Evolutionary conservation across 2,797 vertebrate species (phyloP), one percentile per base, ranked within the genome.

Genomic region (Acanthis flammea): DNA sequence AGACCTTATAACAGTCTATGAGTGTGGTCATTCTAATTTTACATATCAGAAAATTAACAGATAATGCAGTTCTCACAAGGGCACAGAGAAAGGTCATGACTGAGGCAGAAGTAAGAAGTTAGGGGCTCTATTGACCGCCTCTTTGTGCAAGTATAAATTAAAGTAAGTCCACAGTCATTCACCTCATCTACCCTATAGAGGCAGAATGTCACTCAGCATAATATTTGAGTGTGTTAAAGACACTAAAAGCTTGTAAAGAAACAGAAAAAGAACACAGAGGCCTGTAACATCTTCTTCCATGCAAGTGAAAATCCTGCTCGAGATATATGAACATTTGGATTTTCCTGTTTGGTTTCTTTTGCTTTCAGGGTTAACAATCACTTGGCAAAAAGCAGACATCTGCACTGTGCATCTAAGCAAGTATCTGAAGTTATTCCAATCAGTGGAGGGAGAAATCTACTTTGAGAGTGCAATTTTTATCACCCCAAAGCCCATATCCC

Each of bases 51-150:
- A 92, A 94, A 89, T 65, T 77, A 95, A 82, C 42, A 91, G 74
- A 85, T 65, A 89, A 85, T 91, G 78, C 68, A 70, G 25, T 82
- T 94, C 81, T 87, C 57, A 87, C 90, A 94, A 93, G 81, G 92
- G 93, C 88, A 76, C 24, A 47, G 37, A 71, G 27, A 63, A 90
- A 76, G 86, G 63, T 81, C 78, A 73, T 44, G 50, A 86, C 57
- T 76, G 72, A 94, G 57, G 67, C 50, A 89, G 28, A 48, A 94
- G 88, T 60, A 68, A 87, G 77, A 92, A 92, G 80, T 78, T 79
- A 90, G 86, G 84, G 63, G 42, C 25, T 54, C 25, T 57, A 70
- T 62, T 93, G 73, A 88, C 62, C 61, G 81, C 84, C 89, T n/a
- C 58, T 91, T 94, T 86, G 79, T 94, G 62, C 17, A 65, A 39